Conservation (phyloP, 2,888 invertebrate genomes). For the Agriopis leucophaearia region DNA sequence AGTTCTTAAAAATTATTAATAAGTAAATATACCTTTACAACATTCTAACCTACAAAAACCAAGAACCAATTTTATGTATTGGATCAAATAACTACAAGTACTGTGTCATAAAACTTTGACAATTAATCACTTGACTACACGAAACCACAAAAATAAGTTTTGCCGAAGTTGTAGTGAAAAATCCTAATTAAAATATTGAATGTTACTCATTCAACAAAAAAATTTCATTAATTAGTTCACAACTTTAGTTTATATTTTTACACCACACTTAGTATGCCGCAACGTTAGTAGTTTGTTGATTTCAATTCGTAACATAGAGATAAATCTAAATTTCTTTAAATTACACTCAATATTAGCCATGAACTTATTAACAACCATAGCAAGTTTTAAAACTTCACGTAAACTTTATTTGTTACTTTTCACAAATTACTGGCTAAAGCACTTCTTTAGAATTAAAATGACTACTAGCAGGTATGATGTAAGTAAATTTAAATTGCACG, state of each 20-base stretch:
- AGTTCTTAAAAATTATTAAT: not conserved
- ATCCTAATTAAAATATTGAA: not conserved
- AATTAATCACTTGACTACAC: not conserved
- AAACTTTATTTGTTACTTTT: slow-evolving; percentile 19
- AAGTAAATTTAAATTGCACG: not conserved
- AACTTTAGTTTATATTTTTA: not conserved
- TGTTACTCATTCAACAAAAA: not conserved
- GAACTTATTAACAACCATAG: slow-evolving; percentile 13
- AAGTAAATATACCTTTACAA: not conserved
- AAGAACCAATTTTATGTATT: not conserved
- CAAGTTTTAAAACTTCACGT: slow-evolving; percentile 25
- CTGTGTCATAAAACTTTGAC: not conserved
- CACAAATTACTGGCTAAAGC: not conserved
- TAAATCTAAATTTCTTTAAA: not conserved
- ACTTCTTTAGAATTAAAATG: not conserved
- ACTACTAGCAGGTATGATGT: not conserved
- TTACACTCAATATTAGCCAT: slow-evolving; percentile 2
- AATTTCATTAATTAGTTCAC: not conserved
- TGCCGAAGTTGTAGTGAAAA: not conserved
- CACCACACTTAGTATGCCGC: not conserved
- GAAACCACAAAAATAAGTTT: not conserved
- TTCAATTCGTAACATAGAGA: not conserved
- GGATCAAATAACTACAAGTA: not conserved
- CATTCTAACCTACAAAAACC: slow-evolving; percentile 14
- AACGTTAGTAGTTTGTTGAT: not conserved